phyloP scores from a whole-genome alignment of 2,797 vertebrate genomes.

The Catharus ustulatus region DNA sequence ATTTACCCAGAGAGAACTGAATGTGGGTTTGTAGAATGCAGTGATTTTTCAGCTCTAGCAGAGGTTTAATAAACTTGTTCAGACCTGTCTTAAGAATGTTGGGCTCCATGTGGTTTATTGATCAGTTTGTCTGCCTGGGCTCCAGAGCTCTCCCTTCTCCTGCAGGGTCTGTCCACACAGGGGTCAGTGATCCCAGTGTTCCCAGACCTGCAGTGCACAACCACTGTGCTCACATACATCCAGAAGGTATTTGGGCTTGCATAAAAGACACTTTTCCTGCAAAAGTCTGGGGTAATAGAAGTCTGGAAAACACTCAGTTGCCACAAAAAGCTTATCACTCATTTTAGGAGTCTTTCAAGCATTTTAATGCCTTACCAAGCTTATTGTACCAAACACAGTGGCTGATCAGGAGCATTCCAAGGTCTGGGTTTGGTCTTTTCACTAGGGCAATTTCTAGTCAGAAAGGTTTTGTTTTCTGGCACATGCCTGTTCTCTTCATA shows the following conservation, averaged over 20 bases:
- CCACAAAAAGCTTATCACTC: neutral
- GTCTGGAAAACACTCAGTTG: neutral
- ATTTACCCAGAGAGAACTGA: neutral
- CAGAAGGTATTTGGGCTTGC: neutral
- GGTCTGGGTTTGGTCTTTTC: neutral
- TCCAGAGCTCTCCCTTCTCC: neutral
- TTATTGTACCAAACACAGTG: neutral
- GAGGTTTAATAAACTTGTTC: neutral
- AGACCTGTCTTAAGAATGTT: neutral
- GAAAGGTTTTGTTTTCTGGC: neutral
- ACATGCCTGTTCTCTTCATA: neutral
- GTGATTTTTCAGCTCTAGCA: neutral
- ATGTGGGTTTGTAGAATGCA: neutral
- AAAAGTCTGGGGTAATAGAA: neutral
- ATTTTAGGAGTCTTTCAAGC: neutral
- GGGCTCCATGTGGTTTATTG: neutral
- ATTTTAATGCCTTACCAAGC: neutral
- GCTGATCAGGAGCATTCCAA: neutral
- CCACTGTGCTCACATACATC: neutral
- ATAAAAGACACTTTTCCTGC: neutral
- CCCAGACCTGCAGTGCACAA: neutral
- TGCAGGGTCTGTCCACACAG: neutral
- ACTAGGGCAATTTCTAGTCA: neutral
- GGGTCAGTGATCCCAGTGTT: accelerated
- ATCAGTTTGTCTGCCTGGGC: neutral